Evolutionary conservation across 2,113 vertebrate genomes (phyloP), one percentile per base, ranked within the genome.

Genomic region (Tor tambroides): DNA sequence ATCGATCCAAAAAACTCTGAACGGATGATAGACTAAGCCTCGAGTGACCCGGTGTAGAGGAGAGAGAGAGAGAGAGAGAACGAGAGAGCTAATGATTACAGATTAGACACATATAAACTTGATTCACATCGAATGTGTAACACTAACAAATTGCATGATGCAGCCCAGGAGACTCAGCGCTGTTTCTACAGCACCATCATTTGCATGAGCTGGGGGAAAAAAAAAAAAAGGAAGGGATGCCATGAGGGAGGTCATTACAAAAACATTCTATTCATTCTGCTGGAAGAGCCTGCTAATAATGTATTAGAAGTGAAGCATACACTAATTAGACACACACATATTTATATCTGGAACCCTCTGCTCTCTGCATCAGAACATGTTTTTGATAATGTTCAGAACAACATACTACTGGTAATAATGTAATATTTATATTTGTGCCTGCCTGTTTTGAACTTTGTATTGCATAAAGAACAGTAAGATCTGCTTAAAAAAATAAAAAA

Each of bases 231-330:
- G 30, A 30, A 51, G 65, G 67, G 26, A 56, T 84, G 67, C 82
- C 82, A 74, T 3, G 21, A 84, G 82, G 82, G 67, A 84, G 82
- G 67, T 74, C 46, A 19, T 84, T 74, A 84, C 67, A 26, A 72
- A 72, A 84, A 56, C 43, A 49, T 71, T 30, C 21, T 83, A 67
- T 74, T 74, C 30, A 84, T 56, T 84, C 67, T 83, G 61, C 80
- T 74, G 67, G 67, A 56, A 84, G 23, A 84, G 65, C 46, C 81
- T 84, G 90, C 79, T 85, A 83, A 83, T 74, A 87, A 79, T 87
- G 85, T 72, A 90, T 80, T 88, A 88, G 87, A 87, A 84, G 88
- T 91, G 67, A 89, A 49, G 71, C 41, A 38, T 8, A 19, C 67
- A 74, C 46, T 84, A 72, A 83, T 51, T 35, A 82, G 30, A 51